phyloP scores from a whole-genome alignment of 2,888 invertebrate species.

The Brachypalpus laphriformis region DNA sequence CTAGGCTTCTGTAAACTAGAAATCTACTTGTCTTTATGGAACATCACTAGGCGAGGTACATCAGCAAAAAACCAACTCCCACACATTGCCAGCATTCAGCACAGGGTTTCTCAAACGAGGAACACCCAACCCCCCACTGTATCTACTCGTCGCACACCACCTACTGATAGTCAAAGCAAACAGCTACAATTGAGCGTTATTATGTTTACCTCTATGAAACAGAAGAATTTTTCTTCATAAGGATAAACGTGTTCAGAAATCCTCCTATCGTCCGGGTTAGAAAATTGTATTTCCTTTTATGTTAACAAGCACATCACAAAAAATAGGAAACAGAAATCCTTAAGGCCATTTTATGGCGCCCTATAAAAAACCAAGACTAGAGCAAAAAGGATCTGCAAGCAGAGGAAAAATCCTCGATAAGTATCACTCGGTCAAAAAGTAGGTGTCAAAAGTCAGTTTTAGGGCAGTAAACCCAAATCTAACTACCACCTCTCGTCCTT shows the following conservation, averaged over 20 bases:
- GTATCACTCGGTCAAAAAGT: constrained; percentile 66
- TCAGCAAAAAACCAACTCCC: no score
- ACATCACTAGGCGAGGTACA: no score
- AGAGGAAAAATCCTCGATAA: constrained; percentile 56
- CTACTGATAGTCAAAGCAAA: neutral
- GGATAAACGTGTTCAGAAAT: constrained; percentile 37
- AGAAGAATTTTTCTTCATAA: constrained; percentile 11
- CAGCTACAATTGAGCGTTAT: constrained; percentile 9
- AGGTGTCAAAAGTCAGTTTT: constrained; percentile 71
- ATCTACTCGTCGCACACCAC: neutral
- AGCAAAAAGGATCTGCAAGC: constrained; percentile 16
- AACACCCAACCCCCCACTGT: neutral
- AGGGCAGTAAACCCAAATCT: constrained; percentile 47
- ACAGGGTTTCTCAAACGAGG: no score
- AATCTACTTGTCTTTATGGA: no score
- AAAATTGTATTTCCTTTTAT: constrained; percentile 42
- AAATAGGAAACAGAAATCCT: constrained; percentile 8
- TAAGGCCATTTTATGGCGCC: constrained; percentile 39
- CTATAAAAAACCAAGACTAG: neutral
- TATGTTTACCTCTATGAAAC: constrained; percentile 30
- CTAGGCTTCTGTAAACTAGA: no score
- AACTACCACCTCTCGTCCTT: constrained; percentile 9
- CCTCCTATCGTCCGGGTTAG: neutral
- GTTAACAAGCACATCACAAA: constrained; percentile 6
- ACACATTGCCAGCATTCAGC: no score